A percentile compares a stretch with the other conserved stretches of the same genome.
phyloP scores from a whole-genome alignment of 2,888 invertebrate species.

The Netelia inedita region DNA sequence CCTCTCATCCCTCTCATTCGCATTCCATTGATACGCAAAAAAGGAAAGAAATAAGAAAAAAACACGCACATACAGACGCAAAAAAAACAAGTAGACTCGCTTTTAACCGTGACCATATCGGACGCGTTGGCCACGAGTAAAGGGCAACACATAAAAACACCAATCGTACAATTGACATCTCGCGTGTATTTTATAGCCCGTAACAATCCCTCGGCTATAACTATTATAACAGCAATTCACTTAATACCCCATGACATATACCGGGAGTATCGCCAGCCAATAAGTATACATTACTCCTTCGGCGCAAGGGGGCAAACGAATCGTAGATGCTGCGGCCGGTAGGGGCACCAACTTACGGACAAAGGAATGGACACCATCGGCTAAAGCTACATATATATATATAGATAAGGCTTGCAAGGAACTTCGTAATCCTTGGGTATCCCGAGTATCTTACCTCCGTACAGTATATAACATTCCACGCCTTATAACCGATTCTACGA shows the following conservation, averaged over 20 bases:
- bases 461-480: slow-evolving; percentile 64
- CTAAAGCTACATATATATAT: not conserved
- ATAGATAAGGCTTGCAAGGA: slow-evolving; percentile 49
- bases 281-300: slow-evolving; percentile 62
- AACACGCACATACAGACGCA: slow-evolving; percentile 3
- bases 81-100: slow-evolving; percentile 9
- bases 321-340: slow-evolving; percentile 39
- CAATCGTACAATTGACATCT: slow-evolving; percentile 59
- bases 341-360: slow-evolving; percentile 31
- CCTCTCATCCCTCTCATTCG: too few relatives aligned
- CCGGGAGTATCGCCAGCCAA: slow-evolving; percentile 43
- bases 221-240: slow-evolving; percentile 64
- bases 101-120: slow-evolving; percentile 30
- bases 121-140: not conserved
- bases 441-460: slow-evolving; percentile 58
- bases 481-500: slow-evolving; percentile 66
- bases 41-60: not conserved
- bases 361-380: slow-evolving; percentile 44
- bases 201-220: slow-evolving; percentile 56
- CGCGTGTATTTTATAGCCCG: slow-evolving; percentile 49
- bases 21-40: not conserved
- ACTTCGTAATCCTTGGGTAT: slow-evolving; percentile 62
- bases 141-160: slow-evolving; percentile 7
- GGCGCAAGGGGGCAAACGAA: slow-evolving; percentile 40
- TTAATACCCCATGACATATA: slow-evolving; percentile 50